Evolutionary conservation across 2,888 invertebrate genomes (phyloP).

Genomic region (Eretmocerus hayati): DNA sequence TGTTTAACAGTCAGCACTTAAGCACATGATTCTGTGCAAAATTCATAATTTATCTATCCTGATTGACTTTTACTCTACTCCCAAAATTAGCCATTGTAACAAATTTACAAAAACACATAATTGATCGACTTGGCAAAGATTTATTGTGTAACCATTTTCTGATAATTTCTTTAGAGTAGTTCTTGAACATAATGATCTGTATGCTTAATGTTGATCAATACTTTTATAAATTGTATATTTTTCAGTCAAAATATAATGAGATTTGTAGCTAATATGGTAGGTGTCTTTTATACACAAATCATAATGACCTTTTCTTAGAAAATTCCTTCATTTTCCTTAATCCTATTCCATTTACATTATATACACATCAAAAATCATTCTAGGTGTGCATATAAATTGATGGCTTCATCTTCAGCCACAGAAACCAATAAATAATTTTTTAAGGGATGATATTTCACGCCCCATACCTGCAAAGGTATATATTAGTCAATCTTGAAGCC

Average conservation of each 20-base stretch:
- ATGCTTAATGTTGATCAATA: slow-evolving; percentile 36
- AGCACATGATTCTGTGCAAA: too few relatives aligned
- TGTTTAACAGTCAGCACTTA: too few relatives aligned
- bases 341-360: slow-evolving; percentile 14
- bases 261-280: slow-evolving; percentile 39
- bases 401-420: slow-evolving; percentile 84
- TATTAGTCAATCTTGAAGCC: not conserved
- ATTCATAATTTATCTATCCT: slow-evolving; percentile 21
- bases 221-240: slow-evolving; percentile 41
- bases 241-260: slow-evolving; percentile 42
- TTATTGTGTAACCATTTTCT: not conserved
- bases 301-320: slow-evolving; percentile 19
- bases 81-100: slow-evolving; percentile 2
- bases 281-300: slow-evolving; percentile 15
- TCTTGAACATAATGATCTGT: too few relatives aligned
- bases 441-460: slow-evolving; percentile 68
- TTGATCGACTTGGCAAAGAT: slow-evolving; percentile 17
- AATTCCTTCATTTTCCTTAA: slow-evolving; percentile 2
- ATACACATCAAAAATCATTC: slow-evolving; percentile 35
- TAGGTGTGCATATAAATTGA: slow-evolving; percentile 85
- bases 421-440: slow-evolving; percentile 78
- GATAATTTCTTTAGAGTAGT: too few relatives aligned
- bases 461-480: slow-evolving; percentile 17
- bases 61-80: slow-evolving; percentile 13
- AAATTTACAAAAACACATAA: slow-evolving; percentile 14